A percentile compares a stretch with the other conserved stretches of the same genome.
phyloP scores from a whole-genome alignment of 2,113 vertebrate genomes.

The Silurus asotus region DNA sequence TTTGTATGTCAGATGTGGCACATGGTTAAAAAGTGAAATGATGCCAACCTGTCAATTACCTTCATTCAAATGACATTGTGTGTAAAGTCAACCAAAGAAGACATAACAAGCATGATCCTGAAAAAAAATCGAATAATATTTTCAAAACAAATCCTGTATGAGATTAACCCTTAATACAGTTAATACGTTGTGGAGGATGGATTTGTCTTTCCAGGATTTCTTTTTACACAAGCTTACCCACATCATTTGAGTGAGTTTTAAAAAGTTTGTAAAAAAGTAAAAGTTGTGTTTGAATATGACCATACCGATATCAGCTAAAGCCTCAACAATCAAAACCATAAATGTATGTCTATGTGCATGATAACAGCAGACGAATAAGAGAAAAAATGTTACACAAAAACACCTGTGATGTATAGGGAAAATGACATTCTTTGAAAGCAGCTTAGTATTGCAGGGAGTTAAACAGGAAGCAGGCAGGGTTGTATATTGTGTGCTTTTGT shows the following conservation, averaged over 20 bases:
- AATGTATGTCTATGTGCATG: not conserved
- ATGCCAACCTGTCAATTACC: not conserved
- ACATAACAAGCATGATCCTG: not conserved
- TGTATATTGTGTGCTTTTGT: constrained; percentile 32
- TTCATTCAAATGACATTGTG: not conserved
- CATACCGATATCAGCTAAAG: not conserved
- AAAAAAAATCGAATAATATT: not conserved
- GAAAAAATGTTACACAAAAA: constrained; percentile 8
- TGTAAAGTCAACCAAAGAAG: not conserved
- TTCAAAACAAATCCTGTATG: not conserved
- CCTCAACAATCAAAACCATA: not conserved
- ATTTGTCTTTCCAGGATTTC: not conserved
- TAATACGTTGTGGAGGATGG: not conserved
- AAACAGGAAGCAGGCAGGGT: constrained; percentile 19
- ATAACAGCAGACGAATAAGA: not conserved
- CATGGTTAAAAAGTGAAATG: not conserved
- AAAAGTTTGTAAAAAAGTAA: no score
- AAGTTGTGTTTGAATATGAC: not conserved
- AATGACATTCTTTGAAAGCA: not conserved
- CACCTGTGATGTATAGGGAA: constrained; percentile 16
- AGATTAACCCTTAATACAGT: not conserved
- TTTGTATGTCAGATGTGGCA: not conserved
- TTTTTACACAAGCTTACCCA: no score
- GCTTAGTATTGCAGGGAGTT: constrained; percentile 35
- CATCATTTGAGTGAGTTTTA: not conserved